Evolutionary conservation across 2,113 vertebrate species (phyloP).

Genomic region (Damaliscus lunatus): DNA sequence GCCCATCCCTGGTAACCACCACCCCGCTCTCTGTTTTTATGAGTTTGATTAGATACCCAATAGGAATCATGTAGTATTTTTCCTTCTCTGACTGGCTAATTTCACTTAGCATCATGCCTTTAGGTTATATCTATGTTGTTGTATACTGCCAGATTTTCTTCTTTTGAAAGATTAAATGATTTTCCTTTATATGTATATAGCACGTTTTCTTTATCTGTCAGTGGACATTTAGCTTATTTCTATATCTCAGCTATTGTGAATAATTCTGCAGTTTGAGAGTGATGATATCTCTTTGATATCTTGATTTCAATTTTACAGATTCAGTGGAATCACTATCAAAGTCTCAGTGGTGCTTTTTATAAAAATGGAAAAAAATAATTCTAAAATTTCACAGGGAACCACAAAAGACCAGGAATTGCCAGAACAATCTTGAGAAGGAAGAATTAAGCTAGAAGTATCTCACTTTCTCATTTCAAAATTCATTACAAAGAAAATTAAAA

Average conservation of each 20-base stretch:
- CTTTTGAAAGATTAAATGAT: not conserved
- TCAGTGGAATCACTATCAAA: not conserved
- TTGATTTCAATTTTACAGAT: not conserved
- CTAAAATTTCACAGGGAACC: not conserved
- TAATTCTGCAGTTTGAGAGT: not conserved
- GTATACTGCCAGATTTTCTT: not conserved
- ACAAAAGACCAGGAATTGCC: not conserved
- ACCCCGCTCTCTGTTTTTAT: not conserved
- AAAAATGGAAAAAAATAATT: not conserved
- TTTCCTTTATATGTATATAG: not conserved
- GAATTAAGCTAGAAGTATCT: not conserved
- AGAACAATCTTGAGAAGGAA: not conserved
- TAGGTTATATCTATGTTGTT: not conserved
- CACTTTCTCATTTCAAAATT: not conserved
- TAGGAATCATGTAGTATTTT: not conserved
- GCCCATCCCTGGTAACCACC: not conserved
- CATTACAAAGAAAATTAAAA: not conserved
- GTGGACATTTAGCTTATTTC: not conserved
- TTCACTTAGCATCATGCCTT: not conserved
- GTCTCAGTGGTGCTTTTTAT: not conserved
- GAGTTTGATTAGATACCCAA: not conserved
- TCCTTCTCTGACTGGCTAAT: not conserved
- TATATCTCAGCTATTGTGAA: not conserved
- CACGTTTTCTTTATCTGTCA: not conserved
- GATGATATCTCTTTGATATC: not conserved